A percentile compares a stretch with the other conserved stretches of the same genome.
These are phyloP conservation scores for Elanoides forficatus DNA, from an alignment of 2,113 vertebrate genomes.

Conservation along the genomic window DNA sequence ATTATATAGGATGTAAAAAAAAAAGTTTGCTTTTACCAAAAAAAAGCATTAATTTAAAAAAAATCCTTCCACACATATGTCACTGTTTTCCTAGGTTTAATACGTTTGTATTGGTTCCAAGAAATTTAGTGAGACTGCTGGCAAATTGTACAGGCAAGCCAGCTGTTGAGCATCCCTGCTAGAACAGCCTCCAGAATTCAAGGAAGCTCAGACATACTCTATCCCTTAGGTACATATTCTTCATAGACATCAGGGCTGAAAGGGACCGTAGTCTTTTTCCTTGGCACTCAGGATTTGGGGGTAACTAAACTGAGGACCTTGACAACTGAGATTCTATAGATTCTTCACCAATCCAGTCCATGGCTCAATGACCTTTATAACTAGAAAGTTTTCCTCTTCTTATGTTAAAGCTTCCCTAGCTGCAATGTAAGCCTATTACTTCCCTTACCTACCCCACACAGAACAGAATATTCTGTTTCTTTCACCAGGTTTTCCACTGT, in stretches of 20 bases:
- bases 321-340: neutral
- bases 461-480: neutral
- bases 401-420: neutral
- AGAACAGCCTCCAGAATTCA: neutral
- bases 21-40: neutral
- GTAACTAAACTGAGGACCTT: neutral
- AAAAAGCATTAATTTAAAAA: fast-evolving
- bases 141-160: neutral
- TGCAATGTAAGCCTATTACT: neutral
- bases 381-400: neutral
- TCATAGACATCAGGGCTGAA: neutral
- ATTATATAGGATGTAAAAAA: neutral
- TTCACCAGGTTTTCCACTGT: neutral
- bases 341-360: neutral
- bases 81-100: neutral
- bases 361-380: neutral
- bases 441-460: neutral
- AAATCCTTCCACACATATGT: neutral
- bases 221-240: neutral
- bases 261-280: neutral
- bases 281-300: neutral
- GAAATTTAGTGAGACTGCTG: neutral
- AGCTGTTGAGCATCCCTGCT: neutral
- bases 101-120: neutral
- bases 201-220: neutral